Conservation (phyloP, 2,888 invertebrate species). For the Quadroppia sp. region DNA sequence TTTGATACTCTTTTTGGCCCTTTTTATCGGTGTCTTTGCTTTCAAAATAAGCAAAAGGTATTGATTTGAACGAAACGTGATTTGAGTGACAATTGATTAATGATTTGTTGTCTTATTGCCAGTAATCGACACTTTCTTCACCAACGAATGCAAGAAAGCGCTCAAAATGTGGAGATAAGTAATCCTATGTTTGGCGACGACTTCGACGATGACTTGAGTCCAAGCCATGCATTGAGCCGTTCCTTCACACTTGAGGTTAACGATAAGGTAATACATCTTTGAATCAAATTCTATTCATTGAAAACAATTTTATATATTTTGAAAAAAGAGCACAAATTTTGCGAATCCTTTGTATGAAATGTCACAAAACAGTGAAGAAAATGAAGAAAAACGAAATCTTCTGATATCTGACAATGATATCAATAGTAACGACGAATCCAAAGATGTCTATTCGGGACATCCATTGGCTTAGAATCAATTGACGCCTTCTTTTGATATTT, state of each 20-base stretch:
- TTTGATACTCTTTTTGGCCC: constrained; percentile 6
- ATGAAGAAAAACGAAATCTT: constrained; percentile 39
- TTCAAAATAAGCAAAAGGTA: constrained; percentile 43
- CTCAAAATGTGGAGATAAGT: constrained; percentile 65
- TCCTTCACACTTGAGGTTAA: constrained; percentile 10
- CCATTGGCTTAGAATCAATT: constrained; percentile 1
- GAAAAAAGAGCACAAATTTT: constrained; percentile 65
- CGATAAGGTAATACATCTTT: constrained; percentile 37
- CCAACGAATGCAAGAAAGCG: constrained; percentile 71
- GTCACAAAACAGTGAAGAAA: constrained; percentile 36
- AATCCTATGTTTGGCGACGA: constrained; percentile 81
- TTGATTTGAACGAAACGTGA: neutral
- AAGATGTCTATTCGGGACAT: neutral
- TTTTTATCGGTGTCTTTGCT: constrained; percentile 45
- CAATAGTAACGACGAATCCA: constrained; percentile 9
- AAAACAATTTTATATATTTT: constrained; percentile 28
- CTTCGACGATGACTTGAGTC: constrained; percentile 56
- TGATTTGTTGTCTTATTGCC: constrained; percentile 45
- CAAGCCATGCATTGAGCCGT: constrained; percentile 4
- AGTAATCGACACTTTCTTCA: constrained; percentile 69
- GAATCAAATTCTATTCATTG: constrained; percentile 49
- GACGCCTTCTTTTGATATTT: neutral
- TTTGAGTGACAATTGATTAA: neutral
- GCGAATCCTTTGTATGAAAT: constrained; percentile 77
- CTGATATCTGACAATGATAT: constrained; percentile 16